Conservation (phyloP, 1,140 invertebrate species). For the Aricia agestis region DNA sequence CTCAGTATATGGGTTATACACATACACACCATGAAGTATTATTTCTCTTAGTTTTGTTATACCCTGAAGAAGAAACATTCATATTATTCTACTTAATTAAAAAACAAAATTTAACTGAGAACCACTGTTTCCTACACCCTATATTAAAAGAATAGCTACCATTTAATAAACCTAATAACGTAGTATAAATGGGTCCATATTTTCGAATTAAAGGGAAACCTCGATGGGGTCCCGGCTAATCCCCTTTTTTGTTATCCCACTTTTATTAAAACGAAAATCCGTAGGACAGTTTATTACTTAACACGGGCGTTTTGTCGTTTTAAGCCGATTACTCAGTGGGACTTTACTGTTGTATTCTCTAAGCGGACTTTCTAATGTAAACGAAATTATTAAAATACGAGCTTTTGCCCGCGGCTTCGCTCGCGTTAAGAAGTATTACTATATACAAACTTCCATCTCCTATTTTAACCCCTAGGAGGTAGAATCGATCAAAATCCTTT, state of each 20-base stretch:
- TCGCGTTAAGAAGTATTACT: no score
- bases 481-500: no score
- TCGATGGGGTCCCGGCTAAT: neutral
- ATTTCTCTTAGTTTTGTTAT: no score
- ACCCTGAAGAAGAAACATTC: no score
- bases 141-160: neutral
- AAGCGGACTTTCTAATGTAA: neutral
- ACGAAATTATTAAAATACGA: conserved; percentile 1
- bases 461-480: no score
- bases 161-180: conserved; percentile 9
- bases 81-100: neutral
- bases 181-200: conserved; percentile 1
- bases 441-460: no score
- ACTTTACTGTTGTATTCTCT: conserved; percentile 2
- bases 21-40: no score
- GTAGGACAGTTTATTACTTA: conserved; percentile 6
- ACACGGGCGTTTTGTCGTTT: conserved; percentile 7
- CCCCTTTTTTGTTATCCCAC: conserved; percentile 3
- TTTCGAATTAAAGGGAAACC: conserved; percentile 8
- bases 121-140: neutral
- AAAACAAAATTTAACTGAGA: neutral
- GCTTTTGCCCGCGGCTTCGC: no score
- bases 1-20: no score
- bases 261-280: conserved; percentile 16
- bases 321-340: conserved; percentile 5